Evolutionary conservation across 1,140 invertebrate species (phyloP), one percentile per base, ranked within the genome.

Genomic region (Danaus melanippus): DNA sequence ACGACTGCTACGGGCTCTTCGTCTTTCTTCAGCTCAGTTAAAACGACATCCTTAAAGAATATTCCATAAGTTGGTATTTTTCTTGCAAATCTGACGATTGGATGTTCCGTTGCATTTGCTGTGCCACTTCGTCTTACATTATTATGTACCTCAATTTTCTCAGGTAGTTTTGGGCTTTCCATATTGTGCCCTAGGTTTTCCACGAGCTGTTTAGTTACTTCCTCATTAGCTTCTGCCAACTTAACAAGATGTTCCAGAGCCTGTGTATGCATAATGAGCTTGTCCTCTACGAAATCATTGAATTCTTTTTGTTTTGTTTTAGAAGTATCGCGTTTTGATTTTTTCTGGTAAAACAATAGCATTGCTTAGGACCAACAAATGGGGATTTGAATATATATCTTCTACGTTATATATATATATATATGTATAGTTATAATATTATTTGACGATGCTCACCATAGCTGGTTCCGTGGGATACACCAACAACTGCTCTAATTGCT

Each of bases 261-360:
- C 64, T 79, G 69, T n/a, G 64, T 67, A 44, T 81, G 76, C 44
- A 76, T 64, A 40, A 72, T 64, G 32, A 81, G 53, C 50, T 76
- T 76, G 1, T 83, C 73, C 65, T 78, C 79, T 40, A 80, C 61
- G 56, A 79, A 81, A 1, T 70, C 17, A 42, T 64, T 52, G 39
- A 69, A 69, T 12, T 67, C 50, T 41, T 42, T 55, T 53, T 55
- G 51, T 55, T 56, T 58, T 52, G 10, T 56, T 45, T 56, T 44
- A 9, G 46, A 46, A 15, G 54, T 55, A 56, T 76, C 65, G 32
- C 74, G 72, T 50, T 77, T 79, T 56, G 49, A 12, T 32, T 65
- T 67, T 60, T 55, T 74, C 76, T 82, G 73, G 57, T 58, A 66
- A 73, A 65, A 63, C 50, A 63, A 63, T 53, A 32, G 10, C 32